Conservation (phyloP, 2,888 invertebrate species). For the Microctonus hyperodae region DNA sequence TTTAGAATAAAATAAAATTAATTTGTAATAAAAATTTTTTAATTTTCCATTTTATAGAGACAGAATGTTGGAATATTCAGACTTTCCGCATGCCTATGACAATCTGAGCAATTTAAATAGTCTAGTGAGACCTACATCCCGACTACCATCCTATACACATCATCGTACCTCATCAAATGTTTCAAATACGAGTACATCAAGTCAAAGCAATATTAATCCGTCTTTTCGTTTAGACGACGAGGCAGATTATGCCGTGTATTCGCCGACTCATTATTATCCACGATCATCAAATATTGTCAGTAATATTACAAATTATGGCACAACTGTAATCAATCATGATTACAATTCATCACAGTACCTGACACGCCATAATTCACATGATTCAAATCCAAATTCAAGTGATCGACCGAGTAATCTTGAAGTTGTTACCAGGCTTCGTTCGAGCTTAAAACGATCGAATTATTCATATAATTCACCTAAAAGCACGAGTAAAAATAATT, state of each 20-base stretch:
- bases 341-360: slow-evolving; percentile 53
- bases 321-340: slow-evolving; percentile 53
- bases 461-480: slow-evolving; percentile 66
- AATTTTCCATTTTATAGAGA: slow-evolving; percentile 45
- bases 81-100: slow-evolving; percentile 66
- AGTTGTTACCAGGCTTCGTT: slow-evolving; percentile 75
- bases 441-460: slow-evolving; percentile 80
- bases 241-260: slow-evolving; percentile 60
- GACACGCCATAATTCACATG: slow-evolving; percentile 65
- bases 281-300: slow-evolving; percentile 54
- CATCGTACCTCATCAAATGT: slow-evolving; percentile 67
- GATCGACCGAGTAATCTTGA: slow-evolving; percentile 73
- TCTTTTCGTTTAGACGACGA: slow-evolving; percentile 72
- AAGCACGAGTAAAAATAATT: slow-evolving; percentile 67
- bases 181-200: slow-evolving; percentile 69
- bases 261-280: slow-evolving; percentile 64
- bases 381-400: slow-evolving; percentile 58
- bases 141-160: slow-evolving; percentile 67
- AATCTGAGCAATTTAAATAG: slow-evolving; percentile 66
- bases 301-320: slow-evolving; percentile 46
- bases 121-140: slow-evolving; percentile 56
- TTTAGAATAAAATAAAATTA: not conserved
- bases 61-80: slow-evolving; percentile 57
- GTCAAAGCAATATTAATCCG: slow-evolving; percentile 70
- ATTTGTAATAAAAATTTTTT: not conserved